A percentile compares a stretch with the other conserved stretches of the same genome.
Evolutionary conservation across 2,888 invertebrate genomes (phyloP).

Genomic region (Zelleria hepariella): DNA sequence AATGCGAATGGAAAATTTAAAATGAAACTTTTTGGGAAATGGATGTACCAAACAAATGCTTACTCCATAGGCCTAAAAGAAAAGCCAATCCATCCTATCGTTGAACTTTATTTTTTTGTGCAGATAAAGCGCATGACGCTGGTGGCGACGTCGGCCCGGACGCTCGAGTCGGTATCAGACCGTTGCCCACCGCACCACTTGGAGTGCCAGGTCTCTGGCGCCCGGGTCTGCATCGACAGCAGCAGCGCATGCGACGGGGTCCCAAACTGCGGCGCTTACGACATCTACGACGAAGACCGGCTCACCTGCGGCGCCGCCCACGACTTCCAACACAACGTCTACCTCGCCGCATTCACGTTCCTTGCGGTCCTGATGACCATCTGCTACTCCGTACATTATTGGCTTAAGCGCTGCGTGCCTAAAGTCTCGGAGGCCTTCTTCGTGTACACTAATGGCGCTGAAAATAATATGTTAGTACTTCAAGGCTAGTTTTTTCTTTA

Average conservation of each 20-base stretch:
- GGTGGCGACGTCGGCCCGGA: slow-evolving; percentile 43
- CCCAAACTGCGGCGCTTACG: slow-evolving; percentile 56
- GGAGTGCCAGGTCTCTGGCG: slow-evolving; percentile 46
- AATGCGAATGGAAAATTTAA: too few species aligned
- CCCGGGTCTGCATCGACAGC: slow-evolving; percentile 49
- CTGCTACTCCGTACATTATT: slow-evolving; percentile 48
- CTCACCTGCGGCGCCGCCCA: slow-evolving; percentile 32
- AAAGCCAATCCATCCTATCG: too few species aligned
- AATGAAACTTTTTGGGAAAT: too few species aligned
- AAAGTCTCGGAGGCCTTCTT: slow-evolving; percentile 59
- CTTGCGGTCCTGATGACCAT: slow-evolving; percentile 41
- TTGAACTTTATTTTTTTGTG: too few species aligned
- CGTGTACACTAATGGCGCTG: slow-evolving; percentile 48
- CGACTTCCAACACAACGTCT: slow-evolving; percentile 39
- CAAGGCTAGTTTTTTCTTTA: too few species aligned
- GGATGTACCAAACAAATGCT: too few species aligned
- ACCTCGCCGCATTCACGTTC: slow-evolving; percentile 44
- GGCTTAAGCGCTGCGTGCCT: slow-evolving; percentile 56
- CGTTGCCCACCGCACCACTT: slow-evolving; percentile 29
- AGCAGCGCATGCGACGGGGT: slow-evolving; percentile 52
- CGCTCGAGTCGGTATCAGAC: slow-evolving; percentile 22
- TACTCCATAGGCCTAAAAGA: too few species aligned
- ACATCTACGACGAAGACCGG: slow-evolving; percentile 58
- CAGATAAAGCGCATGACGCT: slow-evolving; percentile 45
- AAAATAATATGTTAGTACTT: too few species aligned